phyloP scores from a whole-genome alignment of 2,113 vertebrate genomes.

The Micromys minutus region DNA sequence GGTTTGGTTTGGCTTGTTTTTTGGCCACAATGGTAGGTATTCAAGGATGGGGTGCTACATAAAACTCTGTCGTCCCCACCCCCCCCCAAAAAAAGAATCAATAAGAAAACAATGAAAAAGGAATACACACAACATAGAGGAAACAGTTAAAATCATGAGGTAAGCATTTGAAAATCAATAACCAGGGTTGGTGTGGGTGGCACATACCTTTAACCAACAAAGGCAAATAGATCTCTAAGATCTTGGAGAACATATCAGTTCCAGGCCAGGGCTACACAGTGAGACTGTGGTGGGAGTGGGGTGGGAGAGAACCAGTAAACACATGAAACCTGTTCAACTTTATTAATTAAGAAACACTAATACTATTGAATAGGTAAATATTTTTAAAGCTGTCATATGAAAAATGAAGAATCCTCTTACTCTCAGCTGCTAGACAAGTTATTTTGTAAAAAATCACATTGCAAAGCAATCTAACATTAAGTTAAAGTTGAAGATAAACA shows the following conservation, averaged over 20 bases:
- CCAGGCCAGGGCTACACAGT: background rate
- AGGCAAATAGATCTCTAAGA: background rate
- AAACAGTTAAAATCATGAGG: constrained; percentile 15
- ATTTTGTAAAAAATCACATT: background rate
- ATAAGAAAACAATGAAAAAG: background rate
- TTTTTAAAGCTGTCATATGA: background rate
- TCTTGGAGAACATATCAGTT: background rate
- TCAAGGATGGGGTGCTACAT: background rate
- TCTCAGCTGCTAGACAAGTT: background rate
- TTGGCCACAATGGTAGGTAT: background rate
- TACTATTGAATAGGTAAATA: background rate
- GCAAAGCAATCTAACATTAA: background rate
- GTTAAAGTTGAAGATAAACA: background rate
- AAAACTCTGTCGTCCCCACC: too few species aligned
- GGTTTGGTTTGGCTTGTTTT: background rate
- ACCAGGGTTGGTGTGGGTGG: background rate
- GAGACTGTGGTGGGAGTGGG: background rate
- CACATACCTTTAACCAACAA: background rate
- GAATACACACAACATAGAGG: background rate
- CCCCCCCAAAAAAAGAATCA: background rate
- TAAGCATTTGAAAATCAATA: background rate
- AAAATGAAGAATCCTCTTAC: background rate
- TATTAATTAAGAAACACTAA: background rate
- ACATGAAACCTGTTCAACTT: background rate
- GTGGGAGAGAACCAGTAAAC: background rate